These are phyloP conservation scores for Pelusios castaneus DNA, from an alignment of 2,113 vertebrate species.

Conservation along the genomic window DNA sequence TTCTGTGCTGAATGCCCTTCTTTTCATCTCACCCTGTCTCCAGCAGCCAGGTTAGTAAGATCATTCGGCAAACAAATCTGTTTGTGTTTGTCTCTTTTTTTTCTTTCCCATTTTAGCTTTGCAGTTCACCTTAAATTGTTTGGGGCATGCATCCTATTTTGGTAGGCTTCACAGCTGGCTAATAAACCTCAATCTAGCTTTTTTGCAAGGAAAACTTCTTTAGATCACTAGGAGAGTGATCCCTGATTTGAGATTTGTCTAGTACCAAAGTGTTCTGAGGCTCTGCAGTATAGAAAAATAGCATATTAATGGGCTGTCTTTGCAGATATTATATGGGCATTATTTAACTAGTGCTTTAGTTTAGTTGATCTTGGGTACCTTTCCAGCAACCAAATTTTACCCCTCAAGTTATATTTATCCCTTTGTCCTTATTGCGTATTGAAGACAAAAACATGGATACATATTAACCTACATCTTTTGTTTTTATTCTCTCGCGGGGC, in stretches of 20 bases:
- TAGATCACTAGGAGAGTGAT: background rate
- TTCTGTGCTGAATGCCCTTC: background rate
- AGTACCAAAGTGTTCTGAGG: background rate
- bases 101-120: background rate
- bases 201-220: background rate
- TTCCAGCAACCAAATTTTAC: background rate
- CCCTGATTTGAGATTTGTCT: constrained; percentile 1
- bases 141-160: background rate
- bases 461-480: background rate
- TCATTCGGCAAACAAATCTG: background rate
- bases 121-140: constrained; percentile 11
- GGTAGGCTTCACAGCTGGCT: background rate
- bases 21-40: background rate
- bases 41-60: background rate
- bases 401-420: background rate
- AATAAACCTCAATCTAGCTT: constrained; percentile 1
- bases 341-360: background rate
- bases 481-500: background rate
- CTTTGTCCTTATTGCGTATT: background rate
- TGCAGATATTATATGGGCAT: background rate
- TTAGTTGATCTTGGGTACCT: background rate
- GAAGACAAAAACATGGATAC: background rate
- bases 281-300: background rate
- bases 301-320: background rate
- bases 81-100: constrained; percentile 21